phyloP scores from a whole-genome alignment of 2,888 invertebrate species.

The Congeria kusceri region DNA sequence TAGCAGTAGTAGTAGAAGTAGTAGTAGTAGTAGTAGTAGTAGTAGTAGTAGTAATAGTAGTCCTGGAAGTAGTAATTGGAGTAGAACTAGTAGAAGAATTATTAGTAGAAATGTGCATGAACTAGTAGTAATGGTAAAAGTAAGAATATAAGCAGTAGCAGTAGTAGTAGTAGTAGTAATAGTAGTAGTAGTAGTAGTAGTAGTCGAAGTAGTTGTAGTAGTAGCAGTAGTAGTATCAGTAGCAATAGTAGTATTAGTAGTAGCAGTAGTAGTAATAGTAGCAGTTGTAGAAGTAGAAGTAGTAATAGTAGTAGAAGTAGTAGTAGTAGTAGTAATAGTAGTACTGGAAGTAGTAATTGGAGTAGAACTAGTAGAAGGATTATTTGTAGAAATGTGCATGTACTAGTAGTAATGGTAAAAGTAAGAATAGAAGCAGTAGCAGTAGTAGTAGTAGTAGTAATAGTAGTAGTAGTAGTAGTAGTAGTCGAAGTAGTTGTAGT shows the following conservation, averaged over 20 bases:
- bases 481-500: too few species aligned
- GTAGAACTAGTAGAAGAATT: constrained; percentile 15
- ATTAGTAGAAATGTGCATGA: constrained; percentile 4
- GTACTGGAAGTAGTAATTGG: neutral
- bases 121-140: constrained; percentile 7
- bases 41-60: constrained; percentile 7
- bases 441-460: too few species aligned
- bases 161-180: neutral
- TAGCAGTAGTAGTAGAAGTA: neutral
- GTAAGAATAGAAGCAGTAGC: too few species aligned
- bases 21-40: constrained; percentile 4
- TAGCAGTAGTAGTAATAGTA: too few species aligned
- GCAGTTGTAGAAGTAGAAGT: too few species aligned
- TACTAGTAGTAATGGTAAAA: neutral
- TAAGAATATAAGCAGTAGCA: neutral
- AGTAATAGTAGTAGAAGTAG: neutral
- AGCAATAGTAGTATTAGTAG: too few species aligned
- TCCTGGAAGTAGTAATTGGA: neutral
- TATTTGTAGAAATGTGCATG: constrained; percentile 5
- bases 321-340: neutral
- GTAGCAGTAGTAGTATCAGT: too few species aligned
- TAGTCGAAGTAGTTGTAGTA: too few species aligned
- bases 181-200: neutral
- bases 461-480: too few species aligned
- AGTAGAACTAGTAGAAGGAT: neutral